Conservation (phyloP, 2,113 vertebrate genomes). For the Lepus europaeus region DNA sequence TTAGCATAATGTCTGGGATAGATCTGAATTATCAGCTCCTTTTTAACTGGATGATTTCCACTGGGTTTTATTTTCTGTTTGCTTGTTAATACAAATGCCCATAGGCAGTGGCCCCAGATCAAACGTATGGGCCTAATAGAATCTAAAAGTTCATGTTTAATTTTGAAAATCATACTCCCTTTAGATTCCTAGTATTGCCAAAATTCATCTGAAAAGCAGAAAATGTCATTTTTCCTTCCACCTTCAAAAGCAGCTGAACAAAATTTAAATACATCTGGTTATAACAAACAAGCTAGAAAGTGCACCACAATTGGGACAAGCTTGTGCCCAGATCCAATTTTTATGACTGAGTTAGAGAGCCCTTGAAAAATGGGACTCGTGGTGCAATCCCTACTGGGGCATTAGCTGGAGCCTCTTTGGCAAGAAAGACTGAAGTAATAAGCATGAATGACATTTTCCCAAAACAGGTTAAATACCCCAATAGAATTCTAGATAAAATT, state of each 20-base stretch:
- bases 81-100: conserved; percentile 82
- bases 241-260: conserved; percentile 81
- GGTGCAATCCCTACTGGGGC: conserved; percentile 72
- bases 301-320: conserved; percentile 81
- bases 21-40: conserved; percentile 70
- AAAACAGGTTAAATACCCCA: conserved; percentile 78
- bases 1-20: conserved; percentile 72
- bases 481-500: conserved; percentile 70
- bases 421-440: conserved; percentile 73
- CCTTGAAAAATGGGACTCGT: conserved; percentile 78
- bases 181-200: conserved; percentile 79
- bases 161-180: conserved; percentile 83
- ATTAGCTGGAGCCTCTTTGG: conserved; percentile 72
- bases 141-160: conserved; percentile 84
- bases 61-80: conserved; percentile 84
- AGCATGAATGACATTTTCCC: conserved; percentile 80
- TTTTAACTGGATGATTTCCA: conserved; percentile 80
- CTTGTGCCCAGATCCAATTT: conserved; percentile 83
- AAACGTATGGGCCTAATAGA: conserved; percentile 76
- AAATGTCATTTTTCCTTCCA: conserved; percentile 82
- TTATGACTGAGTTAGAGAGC: conserved; percentile 82
- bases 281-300: conserved; percentile 84
- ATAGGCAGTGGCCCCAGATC: conserved; percentile 78
- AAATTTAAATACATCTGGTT: conserved; percentile 86
- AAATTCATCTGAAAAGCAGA: conserved; percentile 81